Conservation (phyloP, 2,797 vertebrate species). For the Gymnopithys bicolor region DNA sequence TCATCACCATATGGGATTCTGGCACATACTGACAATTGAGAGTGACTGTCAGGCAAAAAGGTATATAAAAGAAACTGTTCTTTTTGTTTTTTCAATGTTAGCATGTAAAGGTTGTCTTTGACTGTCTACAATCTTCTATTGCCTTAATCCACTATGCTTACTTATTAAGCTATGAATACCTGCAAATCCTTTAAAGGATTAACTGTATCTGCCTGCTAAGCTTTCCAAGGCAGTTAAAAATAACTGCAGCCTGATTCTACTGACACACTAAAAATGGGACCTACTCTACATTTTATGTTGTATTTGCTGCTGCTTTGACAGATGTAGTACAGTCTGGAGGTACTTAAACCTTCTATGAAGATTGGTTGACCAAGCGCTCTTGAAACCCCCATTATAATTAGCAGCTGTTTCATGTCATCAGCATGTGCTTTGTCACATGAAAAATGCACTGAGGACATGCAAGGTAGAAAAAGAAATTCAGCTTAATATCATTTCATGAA, state of each 20-base stretch:
- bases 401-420: not conserved
- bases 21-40: not conserved
- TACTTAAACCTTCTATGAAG: conserved; percentile 2
- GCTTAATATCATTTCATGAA: not conserved
- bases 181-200: conserved; percentile 63
- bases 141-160: conserved; percentile 35
- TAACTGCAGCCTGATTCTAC: conserved; percentile 57
- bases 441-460: not conserved
- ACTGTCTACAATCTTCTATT: conserved; percentile 24
- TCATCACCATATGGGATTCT: not conserved
- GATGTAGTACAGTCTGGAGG: not conserved
- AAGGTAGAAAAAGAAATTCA: not conserved
- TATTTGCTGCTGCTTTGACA: conserved; percentile 29
- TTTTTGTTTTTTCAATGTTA: not conserved
- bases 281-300: conserved; percentile 8
- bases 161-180: conserved; percentile 64
- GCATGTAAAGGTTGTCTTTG: conserved; percentile 13
- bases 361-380: conserved; percentile 5
- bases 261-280: conserved; percentile 50
- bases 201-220: conserved; percentile 56
- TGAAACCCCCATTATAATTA: not conserved
- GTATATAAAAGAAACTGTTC: not conserved
- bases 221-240: conserved; percentile 61
- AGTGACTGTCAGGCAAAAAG: not conserved
- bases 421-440: not conserved